Percentiles rank a stretch among this genome's conserved stretches.
phyloP scores from a whole-genome alignment of 2,797 vertebrate species.

The Sebastiscus tertius region DNA sequence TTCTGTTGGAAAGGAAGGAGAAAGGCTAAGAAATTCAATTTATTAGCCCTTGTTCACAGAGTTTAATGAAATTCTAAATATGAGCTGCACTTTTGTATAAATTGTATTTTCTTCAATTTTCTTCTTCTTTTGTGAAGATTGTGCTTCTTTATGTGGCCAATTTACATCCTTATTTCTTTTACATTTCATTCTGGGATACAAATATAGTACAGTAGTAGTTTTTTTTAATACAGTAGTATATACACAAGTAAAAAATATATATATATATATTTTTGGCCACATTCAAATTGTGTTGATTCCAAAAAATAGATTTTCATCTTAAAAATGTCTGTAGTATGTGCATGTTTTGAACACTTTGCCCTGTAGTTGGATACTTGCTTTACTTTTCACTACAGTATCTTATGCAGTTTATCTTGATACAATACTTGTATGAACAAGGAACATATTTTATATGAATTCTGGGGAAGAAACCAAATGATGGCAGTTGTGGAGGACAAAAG shows the following conservation, averaged over 20 bases:
- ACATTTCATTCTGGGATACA: not conserved
- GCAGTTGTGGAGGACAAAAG: not conserved
- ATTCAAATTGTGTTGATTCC: not conserved
- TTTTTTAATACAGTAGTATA: no score
- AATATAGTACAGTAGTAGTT: no score
- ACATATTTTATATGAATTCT: not conserved
- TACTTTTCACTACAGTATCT: not conserved
- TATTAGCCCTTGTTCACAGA: not conserved
- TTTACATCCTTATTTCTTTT: not conserved
- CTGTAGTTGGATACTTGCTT: not conserved
- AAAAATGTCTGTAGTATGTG: not conserved
- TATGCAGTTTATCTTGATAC: not conserved
- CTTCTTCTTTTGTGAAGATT: no score
- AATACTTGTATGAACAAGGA: not conserved
- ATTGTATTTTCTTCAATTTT: no score
- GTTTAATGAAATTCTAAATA: not conserved
- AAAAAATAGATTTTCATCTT: not conserved
- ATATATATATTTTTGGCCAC: no score
- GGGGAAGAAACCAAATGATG: not conserved
- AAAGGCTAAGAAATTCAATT: constrained; percentile 2
- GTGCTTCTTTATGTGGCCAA: no score
- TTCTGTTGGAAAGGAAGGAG: constrained; percentile 62
- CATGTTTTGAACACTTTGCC: not conserved
- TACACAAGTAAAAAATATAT: not conserved
- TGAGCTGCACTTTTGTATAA: not conserved